Base-by-base conservation (phyloP, 64 coral and sea anemone genomes). In the Porites australiensis region DNA sequence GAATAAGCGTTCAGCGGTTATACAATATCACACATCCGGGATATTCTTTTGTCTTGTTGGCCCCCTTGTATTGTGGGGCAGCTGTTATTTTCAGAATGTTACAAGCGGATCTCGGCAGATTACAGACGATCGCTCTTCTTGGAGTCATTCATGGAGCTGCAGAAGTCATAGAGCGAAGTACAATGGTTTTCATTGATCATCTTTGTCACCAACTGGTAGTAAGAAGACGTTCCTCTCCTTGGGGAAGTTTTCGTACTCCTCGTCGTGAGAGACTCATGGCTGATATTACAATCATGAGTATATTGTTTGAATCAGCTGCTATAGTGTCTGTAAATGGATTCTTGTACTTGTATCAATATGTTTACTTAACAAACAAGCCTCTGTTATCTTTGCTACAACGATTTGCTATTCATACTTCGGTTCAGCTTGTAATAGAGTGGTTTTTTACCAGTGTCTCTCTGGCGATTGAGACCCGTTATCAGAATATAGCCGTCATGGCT, bases 191-290 rank as follows among this genome's bases (percentile, higher is more conserved):
- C 5, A 70, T 43, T 70, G 67, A 70, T 70, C 67, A 37, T 37
- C 27, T 37, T 37, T 37, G 27, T 37, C 27, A 37, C 27, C 27
- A 37, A 37, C 27, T 37, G 27, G 27, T 37, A 37, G 27, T 37
- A 37, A 37, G 27, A 37, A 37, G 67, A 27, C 43, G 20, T 27
- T 8, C 20, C 22, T 6, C 67, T 70, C 67, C 67, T 70, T 70
- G 67, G 67, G 67, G 67, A 70, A 22, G 67, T 70, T 70, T 70
- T 70, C 67, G 67, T 70, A 70, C 67, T 70, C 67, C 67, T 70
- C 67, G 67, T 22, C 67, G 67, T 37, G 67, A 69, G n/a, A 69
- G 66, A 69, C 66, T 69, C 20, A 69, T 69, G 66, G 66, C 66
- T 69, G 66, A 69, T n/a, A 69, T 69, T 20, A 20, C 66, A 22